A percentile compares a stretch with the other conserved stretches of the same genome.
These are phyloP conservation scores for Acutogordius australiensis DNA, from an alignment of 2,888 invertebrate genomes.

Conservation along the genomic window DNA sequence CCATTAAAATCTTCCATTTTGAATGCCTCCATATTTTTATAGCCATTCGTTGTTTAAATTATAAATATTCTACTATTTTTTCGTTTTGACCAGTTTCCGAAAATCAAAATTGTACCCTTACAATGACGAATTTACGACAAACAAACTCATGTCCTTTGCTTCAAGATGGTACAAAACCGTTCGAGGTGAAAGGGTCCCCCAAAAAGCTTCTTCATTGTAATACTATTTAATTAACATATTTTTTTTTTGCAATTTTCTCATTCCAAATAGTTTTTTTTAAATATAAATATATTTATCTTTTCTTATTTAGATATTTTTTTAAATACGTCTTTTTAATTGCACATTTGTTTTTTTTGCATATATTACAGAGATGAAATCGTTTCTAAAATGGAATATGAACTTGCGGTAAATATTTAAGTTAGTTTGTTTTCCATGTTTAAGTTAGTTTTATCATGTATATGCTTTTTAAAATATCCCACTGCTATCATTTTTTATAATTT, in stretches of 20 bases:
- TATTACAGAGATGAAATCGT: slow-evolving; percentile 10
- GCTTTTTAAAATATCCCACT: too few species aligned
- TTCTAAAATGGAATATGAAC: slow-evolving; percentile 11
- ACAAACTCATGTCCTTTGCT: slow-evolving; percentile 19
- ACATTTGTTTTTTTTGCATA: too few species aligned
- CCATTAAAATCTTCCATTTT: too few species aligned
- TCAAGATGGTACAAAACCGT: slow-evolving; percentile 21
- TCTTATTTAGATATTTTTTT: neutral
- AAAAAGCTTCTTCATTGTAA: slow-evolving; percentile 21
- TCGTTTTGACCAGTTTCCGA: slow-evolving; percentile 18
- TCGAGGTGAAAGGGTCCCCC: slow-evolving; percentile 18
- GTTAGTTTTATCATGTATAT: too few species aligned
- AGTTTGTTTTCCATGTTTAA: too few species aligned
- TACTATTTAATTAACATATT: neutral
- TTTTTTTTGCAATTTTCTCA: neutral
- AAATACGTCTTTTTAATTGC: neutral
- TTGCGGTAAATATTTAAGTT: neutral
- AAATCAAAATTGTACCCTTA: slow-evolving; percentile 21
- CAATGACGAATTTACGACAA: slow-evolving; percentile 17
- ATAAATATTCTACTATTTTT: neutral
- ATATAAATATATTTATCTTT: too few species aligned
- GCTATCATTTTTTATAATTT: too few species aligned
- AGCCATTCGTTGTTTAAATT: too few species aligned
- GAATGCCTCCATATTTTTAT: too few species aligned
- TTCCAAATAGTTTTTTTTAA: too few species aligned